Evolutionary conservation across 2,113 vertebrate species (phyloP), one percentile per base, ranked within the genome.

Genomic region (Caracal caracal): DNA sequence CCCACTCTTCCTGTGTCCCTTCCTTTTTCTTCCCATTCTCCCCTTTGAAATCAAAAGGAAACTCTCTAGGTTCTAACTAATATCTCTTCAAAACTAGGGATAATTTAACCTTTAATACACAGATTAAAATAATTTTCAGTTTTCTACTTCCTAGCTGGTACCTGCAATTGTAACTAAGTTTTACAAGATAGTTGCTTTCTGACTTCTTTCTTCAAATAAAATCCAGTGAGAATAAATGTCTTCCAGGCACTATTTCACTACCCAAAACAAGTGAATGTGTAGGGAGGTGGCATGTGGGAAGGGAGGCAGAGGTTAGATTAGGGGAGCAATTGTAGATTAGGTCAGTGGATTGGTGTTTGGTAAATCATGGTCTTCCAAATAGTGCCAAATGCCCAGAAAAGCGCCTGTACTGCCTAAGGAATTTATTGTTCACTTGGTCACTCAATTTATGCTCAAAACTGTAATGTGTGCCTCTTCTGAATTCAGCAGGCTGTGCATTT

Each of bases 81-180:
- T 87, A 35, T 79, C 16, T 81, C 94, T 95, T 73, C 17, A 94
- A 81, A 88, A 59, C 47, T 51, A 91, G 24, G 35, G 68, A 53
- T 56, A 95, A 26, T 94, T 96, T 53, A 96, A 9, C 10, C n/a
- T 91, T 1, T 83, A 30, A 47, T 40, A 68, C 33, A 37, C 26
- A 94, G 75, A 70, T 93, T 80, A 82, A 40, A 59, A 80, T 88
- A 33, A 80, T 82, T 95, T 94, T 78, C 2, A 22, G 83, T 88
- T 94, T 78, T 73, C 43, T 83, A 6, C 22, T 87, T 94, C 49
- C 70, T 68, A 90, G 63, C 28, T 83, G 59, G 49, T 79, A 28
- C 37, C 78, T 81, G 88, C 76, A 73, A 59, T 88, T 82, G 4
- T 88, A 94, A 59, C 51, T 88, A 83, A 88, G 20, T 47, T 96